phyloP scores from a whole-genome alignment of 2,113 vertebrate genomes.

The Turdus rufiventris region DNA sequence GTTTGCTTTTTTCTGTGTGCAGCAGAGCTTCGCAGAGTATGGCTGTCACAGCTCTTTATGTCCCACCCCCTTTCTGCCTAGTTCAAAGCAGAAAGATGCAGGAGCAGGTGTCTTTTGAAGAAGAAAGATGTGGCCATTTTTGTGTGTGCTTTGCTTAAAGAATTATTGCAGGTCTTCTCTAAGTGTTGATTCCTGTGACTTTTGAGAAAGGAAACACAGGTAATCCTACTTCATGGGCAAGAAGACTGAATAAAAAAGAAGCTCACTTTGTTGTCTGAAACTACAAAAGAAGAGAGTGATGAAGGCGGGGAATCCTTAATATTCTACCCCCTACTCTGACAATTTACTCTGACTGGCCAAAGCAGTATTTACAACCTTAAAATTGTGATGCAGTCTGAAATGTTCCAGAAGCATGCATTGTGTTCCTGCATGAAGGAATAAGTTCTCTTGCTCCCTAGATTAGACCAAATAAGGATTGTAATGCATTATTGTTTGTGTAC shows the following conservation, averaged over 20 bases:
- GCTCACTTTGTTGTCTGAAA: not conserved
- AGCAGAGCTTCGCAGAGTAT: rapidly evolving
- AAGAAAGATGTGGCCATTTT: not conserved
- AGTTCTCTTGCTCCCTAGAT: not conserved
- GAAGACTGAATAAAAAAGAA: not conserved
- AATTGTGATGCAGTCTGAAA: not conserved
- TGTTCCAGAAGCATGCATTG: not conserved
- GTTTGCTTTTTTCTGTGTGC: not conserved
- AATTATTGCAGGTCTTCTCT: not conserved
- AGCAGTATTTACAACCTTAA: not conserved
- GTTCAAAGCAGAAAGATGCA: not conserved
- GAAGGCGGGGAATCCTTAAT: not conserved
- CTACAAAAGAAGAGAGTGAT: not conserved
- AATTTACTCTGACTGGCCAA: not conserved
- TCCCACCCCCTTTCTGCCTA: not conserved
- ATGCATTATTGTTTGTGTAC: not conserved
- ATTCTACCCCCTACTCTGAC: not conserved
- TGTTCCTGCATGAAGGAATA: not conserved
- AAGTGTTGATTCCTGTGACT: not conserved
- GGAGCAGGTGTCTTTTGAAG: not conserved
- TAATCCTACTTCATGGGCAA: not conserved
- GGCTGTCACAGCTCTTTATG: not conserved
- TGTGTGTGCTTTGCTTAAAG: not conserved
- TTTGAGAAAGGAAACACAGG: not conserved
- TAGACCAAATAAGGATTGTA: not conserved